phyloP scores from a whole-genome alignment of 2,113 vertebrate genomes.

The Cromileptes altivelis region DNA sequence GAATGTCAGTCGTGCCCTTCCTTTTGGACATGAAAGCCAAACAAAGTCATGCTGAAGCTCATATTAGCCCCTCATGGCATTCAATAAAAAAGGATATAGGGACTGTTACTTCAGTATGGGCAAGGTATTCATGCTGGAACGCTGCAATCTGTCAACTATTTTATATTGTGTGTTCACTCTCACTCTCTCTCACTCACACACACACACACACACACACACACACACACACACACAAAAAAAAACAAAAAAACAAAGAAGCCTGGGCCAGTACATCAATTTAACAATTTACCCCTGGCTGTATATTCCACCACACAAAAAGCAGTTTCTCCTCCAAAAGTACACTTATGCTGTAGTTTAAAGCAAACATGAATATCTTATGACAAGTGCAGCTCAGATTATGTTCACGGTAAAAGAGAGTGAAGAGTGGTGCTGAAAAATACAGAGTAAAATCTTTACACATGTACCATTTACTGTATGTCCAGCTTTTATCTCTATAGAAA shows the following conservation, averaged over 20 bases:
- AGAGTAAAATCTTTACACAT: background rate
- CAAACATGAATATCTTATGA: background rate
- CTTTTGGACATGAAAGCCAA: slow-evolving; percentile 38
- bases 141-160: background rate
- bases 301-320: background rate
- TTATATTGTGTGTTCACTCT: too few relatives aligned
- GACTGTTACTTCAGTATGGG: background rate
- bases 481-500: background rate
- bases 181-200: too few relatives aligned
- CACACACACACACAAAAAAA: too few relatives aligned
- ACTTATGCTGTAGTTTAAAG: background rate
- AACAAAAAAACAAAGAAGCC: background rate
- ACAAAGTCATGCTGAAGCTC: slow-evolving; percentile 16
- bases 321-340: background rate
- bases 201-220: too few relatives aligned
- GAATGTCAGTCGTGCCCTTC: slow-evolving; percentile 58
- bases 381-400: background rate
- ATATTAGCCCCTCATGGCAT: background rate
- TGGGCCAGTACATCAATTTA: background rate
- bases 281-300: background rate
- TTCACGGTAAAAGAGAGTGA: background rate
- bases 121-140: background rate
- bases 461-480: background rate
- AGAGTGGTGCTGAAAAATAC: background rate
- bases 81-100: slow-evolving; percentile 2